Base-by-base conservation (phyloP, 1,140 invertebrate genomes). In the Thaumetopoea pityocampa region DNA sequence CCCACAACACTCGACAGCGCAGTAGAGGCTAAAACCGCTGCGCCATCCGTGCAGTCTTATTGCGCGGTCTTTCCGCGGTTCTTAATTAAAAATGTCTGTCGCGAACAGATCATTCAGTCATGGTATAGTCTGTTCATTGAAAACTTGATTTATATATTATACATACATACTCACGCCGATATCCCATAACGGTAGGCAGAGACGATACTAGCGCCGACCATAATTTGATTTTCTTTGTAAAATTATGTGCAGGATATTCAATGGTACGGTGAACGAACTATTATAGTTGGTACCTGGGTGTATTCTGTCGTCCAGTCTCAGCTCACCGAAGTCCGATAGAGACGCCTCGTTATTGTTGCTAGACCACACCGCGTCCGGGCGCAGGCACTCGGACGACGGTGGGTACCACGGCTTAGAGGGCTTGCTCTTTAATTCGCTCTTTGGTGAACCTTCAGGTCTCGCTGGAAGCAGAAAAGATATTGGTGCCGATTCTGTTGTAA, bases 231-330 rank as follows among this genome's bases (percentile, higher is more conserved):
- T 24, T 18, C 17, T 18, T 4, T 18, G 6, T 18, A 43, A n/a
- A 4, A 10, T 28, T n/a, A 27, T 1, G 15, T 1, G 16, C 1
- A 16, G 12, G 9, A 12, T 6, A 26, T 6, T 14, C 2, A 12
- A 11, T 15, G 15, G 11, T 3, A 5, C 23, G 1, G n/a, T 15
- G 3, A 24, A 8, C 9, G 0, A 7, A 28, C 7, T 18, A 6
- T 8, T 17, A 26, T n/a, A n/a, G n/a, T 9, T 11, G 12, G 7
- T 41, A 76, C 72, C 76, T 8, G 76, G 76, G 32, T 80, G 76
- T 32, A 80, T 18, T 14, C 76, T 41, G 4, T 76, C 62, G 30
- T 80, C 76, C 22, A 60, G 56, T 1, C 68, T 35, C 1, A 77
- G 24, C 19, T 74, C 70, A 4, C 45, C 57, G 11, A 60, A 68